Evolutionary conservation across 2,113 vertebrate genomes (phyloP).

Genomic region (Catharus bicknelli): DNA sequence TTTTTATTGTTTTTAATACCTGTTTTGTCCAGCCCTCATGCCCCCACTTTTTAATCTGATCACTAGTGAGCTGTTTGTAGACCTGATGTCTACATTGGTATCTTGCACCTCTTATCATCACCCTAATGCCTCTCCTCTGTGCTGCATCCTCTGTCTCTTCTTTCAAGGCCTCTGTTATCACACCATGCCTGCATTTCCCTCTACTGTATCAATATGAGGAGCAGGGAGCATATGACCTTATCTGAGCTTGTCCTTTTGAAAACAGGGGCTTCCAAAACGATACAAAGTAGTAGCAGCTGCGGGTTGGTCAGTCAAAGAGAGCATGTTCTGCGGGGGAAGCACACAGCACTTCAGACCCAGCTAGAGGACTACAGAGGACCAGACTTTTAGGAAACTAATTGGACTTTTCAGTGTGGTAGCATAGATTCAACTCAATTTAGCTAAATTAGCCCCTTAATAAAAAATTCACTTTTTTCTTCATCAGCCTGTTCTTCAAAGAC

Average conservation of each 20-base stretch:
- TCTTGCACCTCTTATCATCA: neutral
- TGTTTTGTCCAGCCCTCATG: neutral
- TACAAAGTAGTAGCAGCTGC: neutral
- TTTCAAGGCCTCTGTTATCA: neutral
- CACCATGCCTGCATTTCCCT: neutral
- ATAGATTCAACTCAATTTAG: neutral
- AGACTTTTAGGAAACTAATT: neutral
- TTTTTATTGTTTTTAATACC: neutral
- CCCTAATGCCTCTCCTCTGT: neutral
- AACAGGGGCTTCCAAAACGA: neutral
- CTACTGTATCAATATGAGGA: neutral
- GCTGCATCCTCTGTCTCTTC: neutral
- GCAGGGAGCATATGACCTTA: neutral
- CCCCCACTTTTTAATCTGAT: neutral
- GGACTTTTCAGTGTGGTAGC: neutral
- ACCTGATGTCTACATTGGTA: neutral
- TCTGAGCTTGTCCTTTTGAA: neutral
- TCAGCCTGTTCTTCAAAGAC: slow-evolving; percentile 27
- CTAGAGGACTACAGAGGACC: neutral
- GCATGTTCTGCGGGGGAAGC: neutral
- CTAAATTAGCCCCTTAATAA: slow-evolving; percentile 50
- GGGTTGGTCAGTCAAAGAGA: neutral
- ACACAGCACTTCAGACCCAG: neutral
- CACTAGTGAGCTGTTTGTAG: neutral
- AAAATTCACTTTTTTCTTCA: slow-evolving; percentile 55